Base-by-base conservation (phyloP, 1,140 invertebrate genomes). In the Dufourea novaeangliae region DNA sequence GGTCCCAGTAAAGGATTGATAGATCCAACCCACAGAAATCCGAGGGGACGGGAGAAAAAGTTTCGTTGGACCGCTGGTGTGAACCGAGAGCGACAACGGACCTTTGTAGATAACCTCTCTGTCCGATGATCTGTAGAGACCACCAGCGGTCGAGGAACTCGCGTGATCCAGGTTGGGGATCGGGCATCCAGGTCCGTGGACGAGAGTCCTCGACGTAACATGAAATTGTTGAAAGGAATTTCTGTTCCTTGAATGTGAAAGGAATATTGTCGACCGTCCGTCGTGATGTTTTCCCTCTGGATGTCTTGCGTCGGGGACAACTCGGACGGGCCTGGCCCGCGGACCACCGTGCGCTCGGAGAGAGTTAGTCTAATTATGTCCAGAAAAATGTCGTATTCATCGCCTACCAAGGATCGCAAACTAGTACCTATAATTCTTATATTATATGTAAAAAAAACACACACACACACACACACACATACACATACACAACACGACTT, bases 401-500 rank as follows among this genome's bases (percentile, higher is more conserved):
- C 82, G 80, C 85, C 87, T 88, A 86, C 80, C 87, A 88, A 90
- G 83, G 82, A 91, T 87, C 74, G 85, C 88, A 88, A 84, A 91
- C 89, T 89, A 88, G 85, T 89, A 91, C 80, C 86, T 90, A 89
- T 86, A 87, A 88, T 90, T 90, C 88, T 88, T 89, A 84, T 83
- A 87, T 82, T 90, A 78, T 88, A 89, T 88, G 85, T 90, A 89
- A 90, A 88, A 81, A 86, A 78, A 81, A 75, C 34, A 37, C 34
- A 37, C 34, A 37, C 34, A 37, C 34, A 8, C 8, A 37, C 34
- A 37, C 34, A 37, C 34, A 37, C 34, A 8, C 34, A 37, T 37
- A 37, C 8, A 37, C 34, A 8, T 37, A 37, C 34, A 37, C 34
- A 37, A n/a, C 20, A 71, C 62, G 63, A 82, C 62, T 83, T 88